Conservation (phyloP, 23 tunicate genomes). For the Aplidium turbinatum region DNA sequence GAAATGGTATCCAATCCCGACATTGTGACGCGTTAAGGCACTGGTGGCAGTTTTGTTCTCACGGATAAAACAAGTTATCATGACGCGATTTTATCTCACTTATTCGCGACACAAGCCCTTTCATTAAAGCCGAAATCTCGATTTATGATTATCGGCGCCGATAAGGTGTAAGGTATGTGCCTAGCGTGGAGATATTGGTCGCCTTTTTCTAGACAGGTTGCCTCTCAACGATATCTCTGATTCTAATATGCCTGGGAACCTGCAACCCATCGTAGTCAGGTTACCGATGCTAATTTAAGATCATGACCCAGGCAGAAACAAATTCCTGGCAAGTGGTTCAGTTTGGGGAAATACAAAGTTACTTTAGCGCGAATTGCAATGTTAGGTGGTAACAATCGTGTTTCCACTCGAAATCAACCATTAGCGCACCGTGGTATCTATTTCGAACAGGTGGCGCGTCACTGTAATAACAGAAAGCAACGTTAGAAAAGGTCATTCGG, state of each 20-base stretch:
- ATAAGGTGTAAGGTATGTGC: background rate
- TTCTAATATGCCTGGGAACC: conserved; percentile 5
- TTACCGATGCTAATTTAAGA: background rate
- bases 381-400: too few relatives aligned
- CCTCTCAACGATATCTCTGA: too few relatives aligned
- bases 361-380: too few relatives aligned
- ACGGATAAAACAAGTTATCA: background rate
- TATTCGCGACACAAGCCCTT: background rate
- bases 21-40: background rate
- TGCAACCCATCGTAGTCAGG: background rate
- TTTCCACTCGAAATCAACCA: too few relatives aligned
- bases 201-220: too few relatives aligned
- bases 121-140: background rate
- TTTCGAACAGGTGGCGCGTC: too few relatives aligned
- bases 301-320: too few relatives aligned
- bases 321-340: too few relatives aligned
- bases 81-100: background rate
- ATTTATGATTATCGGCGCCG: background rate
- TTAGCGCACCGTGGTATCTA: too few relatives aligned
- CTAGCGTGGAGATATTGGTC: background rate
- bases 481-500: too few relatives aligned
- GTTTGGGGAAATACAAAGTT: too few relatives aligned
- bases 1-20: background rate
- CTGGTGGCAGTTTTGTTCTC: conserved; percentile 3
- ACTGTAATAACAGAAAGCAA: too few relatives aligned